phyloP scores from a whole-genome alignment of 2,113 vertebrate species.

The Pteronura brasiliensis region DNA sequence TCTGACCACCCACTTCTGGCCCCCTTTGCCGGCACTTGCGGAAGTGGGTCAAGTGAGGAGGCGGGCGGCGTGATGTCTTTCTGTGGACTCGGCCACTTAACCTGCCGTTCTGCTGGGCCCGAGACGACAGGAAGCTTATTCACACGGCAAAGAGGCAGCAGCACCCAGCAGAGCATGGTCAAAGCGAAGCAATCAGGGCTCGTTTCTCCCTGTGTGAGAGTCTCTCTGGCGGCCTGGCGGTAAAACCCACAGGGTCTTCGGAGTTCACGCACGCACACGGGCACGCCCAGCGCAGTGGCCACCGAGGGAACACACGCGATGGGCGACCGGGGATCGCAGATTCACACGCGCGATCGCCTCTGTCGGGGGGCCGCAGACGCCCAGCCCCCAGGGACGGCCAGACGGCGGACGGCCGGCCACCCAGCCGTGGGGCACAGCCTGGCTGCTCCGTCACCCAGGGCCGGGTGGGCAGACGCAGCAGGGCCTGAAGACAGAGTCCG shows the following conservation, averaged over 20 bases:
- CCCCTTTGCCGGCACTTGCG: constrained; percentile 69
- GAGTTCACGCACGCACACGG: not conserved
- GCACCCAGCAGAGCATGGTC: not conserved
- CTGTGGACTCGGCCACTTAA: constrained; percentile 61
- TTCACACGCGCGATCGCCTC: not conserved
- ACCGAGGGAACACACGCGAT: rapidly evolving
- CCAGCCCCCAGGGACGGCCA: not conserved
- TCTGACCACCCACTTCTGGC: constrained; percentile 74
- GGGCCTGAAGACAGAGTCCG: not conserved
- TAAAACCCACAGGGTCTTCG: rapidly evolving
- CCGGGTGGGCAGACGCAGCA: rapidly evolving
- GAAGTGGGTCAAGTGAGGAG: constrained; percentile 75
- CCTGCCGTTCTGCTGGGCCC: constrained; percentile 53
- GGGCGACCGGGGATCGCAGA: rapidly evolving
- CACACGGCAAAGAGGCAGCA: constrained; percentile 5
- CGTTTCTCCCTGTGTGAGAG: not conserved
- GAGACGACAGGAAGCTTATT: constrained; percentile 30
- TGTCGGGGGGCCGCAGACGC: not conserved
- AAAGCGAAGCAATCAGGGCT: not conserved
- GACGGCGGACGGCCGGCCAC: too few species aligned
- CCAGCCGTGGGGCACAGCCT: rapidly evolving
- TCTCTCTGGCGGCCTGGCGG: rapidly evolving
- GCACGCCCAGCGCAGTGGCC: rapidly evolving
- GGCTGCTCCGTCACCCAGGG: rapidly evolving
- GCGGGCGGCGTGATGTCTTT: constrained; percentile 43